Evolutionary conservation across 2,113 vertebrate species (phyloP), one percentile per base, ranked within the genome.

Genomic region (Anhinga anhinga): DNA sequence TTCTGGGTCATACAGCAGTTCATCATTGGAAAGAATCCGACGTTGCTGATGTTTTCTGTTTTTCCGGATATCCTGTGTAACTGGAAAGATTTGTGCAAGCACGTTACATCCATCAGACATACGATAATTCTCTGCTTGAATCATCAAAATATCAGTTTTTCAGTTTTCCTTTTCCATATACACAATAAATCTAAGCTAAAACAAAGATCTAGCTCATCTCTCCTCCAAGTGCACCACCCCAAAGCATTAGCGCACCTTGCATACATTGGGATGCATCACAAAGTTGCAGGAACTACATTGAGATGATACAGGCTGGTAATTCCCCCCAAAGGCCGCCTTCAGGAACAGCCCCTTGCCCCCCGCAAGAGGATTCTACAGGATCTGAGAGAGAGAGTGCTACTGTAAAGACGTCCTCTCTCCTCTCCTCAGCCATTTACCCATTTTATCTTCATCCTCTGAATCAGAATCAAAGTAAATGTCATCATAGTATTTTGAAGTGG

Each of bases 1-100:
- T 17, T 99, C 98, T 16, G 99, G 99, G 94, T 99, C 99, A 66
- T 99, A 99, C 0, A 99, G 94, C 73, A 99, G 97, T 89, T 99
- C 99, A 63, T 99, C 99, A 77, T 99, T 99, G 87, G 99, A 99
- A 77, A 90, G 99, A 56, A 99, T 97, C 34, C 74, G 94, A 14
- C 98, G 98, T 12, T 98, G 98, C 59, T 98, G 95, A 26, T 97
- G 97, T 55, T 92, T 99, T 76, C 92, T 98, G 88, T 73, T 98
- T 86, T 97, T 98, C 94, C 88, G 96, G 73, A 85, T 84, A 3
- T 95, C 97, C 27, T 98, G 98, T 25, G 97, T 87, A 83, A 97
- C 98, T 99, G 69, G 61, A 29, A 65, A 89, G 42, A 70, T 88
- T 92, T 59, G 55, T 52, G 47, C 49, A 81, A 34, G 34, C 44